Conservation (phyloP, 2,888 invertebrate species). For the Charanyca ferruginea region DNA sequence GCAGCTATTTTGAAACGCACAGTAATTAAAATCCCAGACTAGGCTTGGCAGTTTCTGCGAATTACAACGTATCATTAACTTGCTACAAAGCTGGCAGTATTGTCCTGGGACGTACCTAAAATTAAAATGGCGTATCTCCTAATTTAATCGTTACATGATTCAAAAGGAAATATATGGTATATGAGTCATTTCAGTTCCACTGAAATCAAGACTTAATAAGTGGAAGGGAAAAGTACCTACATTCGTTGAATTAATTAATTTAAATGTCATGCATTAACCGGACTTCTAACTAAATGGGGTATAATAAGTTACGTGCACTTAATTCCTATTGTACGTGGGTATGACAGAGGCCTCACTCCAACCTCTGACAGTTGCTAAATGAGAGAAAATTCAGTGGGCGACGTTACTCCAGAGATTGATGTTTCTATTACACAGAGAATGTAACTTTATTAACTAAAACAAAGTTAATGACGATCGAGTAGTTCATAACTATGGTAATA, state of each 20-base stretch:
- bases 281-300: conserved; percentile 48
- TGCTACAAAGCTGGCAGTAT: conserved; percentile 49
- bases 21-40: conserved; percentile 64
- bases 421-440: conserved; percentile 70
- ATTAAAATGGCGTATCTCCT: conserved; percentile 38
- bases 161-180: conserved; percentile 45
- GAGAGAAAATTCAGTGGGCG: conserved; percentile 75
- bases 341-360: conserved; percentile 40
- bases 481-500: conserved; percentile 22
- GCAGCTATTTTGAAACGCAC: conserved; percentile 32
- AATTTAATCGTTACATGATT: conserved; percentile 28
- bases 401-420: conserved; percentile 71
- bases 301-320: conserved; percentile 53
- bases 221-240: conserved; percentile 28
- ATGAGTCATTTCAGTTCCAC: conserved; percentile 40
- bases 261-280: conserved; percentile 48
- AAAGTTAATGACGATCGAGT: conserved; percentile 27
- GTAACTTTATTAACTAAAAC: conserved; percentile 55
- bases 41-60: conserved; percentile 68
- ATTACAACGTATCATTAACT: conserved; percentile 66
- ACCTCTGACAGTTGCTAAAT: conserved; percentile 74
- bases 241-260: conserved; percentile 44
- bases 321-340: conserved; percentile 51
- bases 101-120: conserved; percentile 28
- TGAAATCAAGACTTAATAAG: conserved; percentile 38